phyloP scores from a whole-genome alignment of 2,888 invertebrate genomes.

The Noctua janthe region DNA sequence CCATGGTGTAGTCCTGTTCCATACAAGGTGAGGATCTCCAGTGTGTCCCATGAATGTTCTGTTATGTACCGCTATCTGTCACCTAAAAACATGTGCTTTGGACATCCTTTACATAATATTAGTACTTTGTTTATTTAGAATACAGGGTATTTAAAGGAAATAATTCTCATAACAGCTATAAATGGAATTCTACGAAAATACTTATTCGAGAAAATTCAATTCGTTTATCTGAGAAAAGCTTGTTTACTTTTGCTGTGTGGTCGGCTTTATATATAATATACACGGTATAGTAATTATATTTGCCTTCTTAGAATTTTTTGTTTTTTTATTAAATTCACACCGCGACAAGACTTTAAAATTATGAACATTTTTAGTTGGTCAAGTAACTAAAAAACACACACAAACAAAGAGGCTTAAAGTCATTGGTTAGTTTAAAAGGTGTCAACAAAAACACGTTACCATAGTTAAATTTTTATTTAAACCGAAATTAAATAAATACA shows the following conservation, averaged over 20 bases:
- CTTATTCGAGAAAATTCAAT: not conserved
- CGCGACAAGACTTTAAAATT: not conserved
- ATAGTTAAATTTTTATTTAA: slow-evolving; percentile 85
- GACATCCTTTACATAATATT: slow-evolving; percentile 1
- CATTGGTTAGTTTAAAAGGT: not conserved
- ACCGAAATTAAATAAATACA: slow-evolving; percentile 88
- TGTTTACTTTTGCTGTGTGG: not conserved
- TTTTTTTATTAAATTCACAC: no score
- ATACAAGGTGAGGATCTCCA: slow-evolving; percentile 96
- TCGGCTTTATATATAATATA: not conserved
- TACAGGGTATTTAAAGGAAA: no score
- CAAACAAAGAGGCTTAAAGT: not conserved
- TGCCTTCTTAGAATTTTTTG: not conserved
- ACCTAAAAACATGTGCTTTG: slow-evolving; percentile 85
- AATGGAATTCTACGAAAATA: not conserved
- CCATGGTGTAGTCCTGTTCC: slow-evolving; percentile 92
- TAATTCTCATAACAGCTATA: not conserved
- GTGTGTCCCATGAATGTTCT: slow-evolving; percentile 96
- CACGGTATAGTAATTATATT: not conserved
- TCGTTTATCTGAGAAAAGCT: not conserved
- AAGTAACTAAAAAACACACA: not conserved
- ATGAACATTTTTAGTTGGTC: not conserved
- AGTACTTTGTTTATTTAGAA: no score
- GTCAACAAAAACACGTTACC: slow-evolving; percentile 69
- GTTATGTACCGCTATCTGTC: slow-evolving; percentile 92